phyloP scores from a whole-genome alignment of 2,888 invertebrate genomes.

The Ypsolopha scabrella region DNA sequence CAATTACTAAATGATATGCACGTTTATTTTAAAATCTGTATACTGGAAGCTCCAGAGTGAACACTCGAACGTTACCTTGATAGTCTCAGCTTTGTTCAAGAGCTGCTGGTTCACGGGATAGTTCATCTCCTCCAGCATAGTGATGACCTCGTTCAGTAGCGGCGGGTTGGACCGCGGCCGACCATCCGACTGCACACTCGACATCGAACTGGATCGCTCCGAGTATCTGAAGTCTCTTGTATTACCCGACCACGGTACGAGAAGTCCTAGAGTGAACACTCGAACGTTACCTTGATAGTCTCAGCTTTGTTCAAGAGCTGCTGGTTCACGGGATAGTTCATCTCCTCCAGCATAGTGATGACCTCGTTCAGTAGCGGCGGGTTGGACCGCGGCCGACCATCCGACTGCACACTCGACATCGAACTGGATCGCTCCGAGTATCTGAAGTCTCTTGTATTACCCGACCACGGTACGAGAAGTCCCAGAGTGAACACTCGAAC shows the following conservation, averaged over 20 bases:
- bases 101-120: slow-evolving; percentile 63
- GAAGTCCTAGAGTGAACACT: too few species aligned
- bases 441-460: too few species aligned
- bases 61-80: too few species aligned
- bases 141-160: slow-evolving; percentile 76
- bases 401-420: slow-evolving; percentile 42
- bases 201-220: slow-evolving; percentile 38
- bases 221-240: too few species aligned
- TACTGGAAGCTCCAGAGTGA: too few species aligned
- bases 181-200: slow-evolving; percentile 44
- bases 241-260: too few species aligned
- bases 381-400: slow-evolving; percentile 69
- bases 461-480: too few species aligned
- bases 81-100: slow-evolving; percentile 53
- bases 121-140: slow-evolving; percentile 74
- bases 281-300: slow-evolving; percentile 52
- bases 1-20: too few species aligned
- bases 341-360: slow-evolving; percentile 75
- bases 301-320: slow-evolving; percentile 59
- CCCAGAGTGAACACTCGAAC: too few species aligned
- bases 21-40: too few species aligned
- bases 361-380: slow-evolving; percentile 79
- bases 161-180: slow-evolving; percentile 75
- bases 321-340: slow-evolving; percentile 64
- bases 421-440: slow-evolving; percentile 41